phyloP scores from a whole-genome alignment of 2,797 vertebrate genomes.

The Todus mexicanus region DNA sequence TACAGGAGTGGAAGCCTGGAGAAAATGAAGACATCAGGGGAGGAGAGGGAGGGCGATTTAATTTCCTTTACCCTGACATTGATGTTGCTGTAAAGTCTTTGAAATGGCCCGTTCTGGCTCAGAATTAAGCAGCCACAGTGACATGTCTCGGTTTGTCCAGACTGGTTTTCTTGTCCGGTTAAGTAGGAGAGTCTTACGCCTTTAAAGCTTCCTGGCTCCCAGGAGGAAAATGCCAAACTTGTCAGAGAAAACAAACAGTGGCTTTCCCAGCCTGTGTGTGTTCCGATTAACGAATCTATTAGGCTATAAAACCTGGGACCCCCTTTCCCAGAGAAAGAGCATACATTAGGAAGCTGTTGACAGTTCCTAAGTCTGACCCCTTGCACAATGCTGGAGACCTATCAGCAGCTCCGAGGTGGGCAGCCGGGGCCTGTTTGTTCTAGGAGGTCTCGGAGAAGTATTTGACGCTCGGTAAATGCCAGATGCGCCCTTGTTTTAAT shows the following conservation, averaged over 20 bases:
- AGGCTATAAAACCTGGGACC: conserved; percentile 67
- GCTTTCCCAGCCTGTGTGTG: conserved; percentile 72
- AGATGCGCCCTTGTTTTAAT: conserved; percentile 61
- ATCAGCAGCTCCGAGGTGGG: conserved; percentile 65
- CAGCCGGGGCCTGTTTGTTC: conserved; percentile 60
- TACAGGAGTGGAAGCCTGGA: not conserved
- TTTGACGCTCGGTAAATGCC: conserved; percentile 67
- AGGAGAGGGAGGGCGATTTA: conserved; percentile 16
- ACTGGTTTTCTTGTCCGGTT: conserved; percentile 68
- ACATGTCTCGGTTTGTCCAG: conserved; percentile 63
- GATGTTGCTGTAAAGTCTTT: conserved; percentile 26
- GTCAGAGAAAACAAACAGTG: conserved; percentile 75
- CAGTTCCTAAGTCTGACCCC: conserved; percentile 70
- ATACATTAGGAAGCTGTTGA: conserved; percentile 75
- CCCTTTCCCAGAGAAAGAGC: conserved; percentile 58
- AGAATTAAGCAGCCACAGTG: conserved; percentile 28
- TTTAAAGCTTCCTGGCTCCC: conserved; percentile 59
- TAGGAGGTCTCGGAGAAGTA: conserved; percentile 59
- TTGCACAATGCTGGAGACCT: conserved; percentile 60
- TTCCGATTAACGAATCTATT: conserved; percentile 66
- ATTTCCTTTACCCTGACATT: conserved; percentile 55
- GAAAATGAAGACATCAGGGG: conserved; percentile 11
- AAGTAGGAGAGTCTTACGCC: conserved; percentile 49
- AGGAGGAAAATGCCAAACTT: conserved; percentile 65
- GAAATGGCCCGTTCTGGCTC: conserved; percentile 47